Base-by-base conservation (phyloP, 2,113 vertebrate species). In the Aptenodytes patagonicus region DNA sequence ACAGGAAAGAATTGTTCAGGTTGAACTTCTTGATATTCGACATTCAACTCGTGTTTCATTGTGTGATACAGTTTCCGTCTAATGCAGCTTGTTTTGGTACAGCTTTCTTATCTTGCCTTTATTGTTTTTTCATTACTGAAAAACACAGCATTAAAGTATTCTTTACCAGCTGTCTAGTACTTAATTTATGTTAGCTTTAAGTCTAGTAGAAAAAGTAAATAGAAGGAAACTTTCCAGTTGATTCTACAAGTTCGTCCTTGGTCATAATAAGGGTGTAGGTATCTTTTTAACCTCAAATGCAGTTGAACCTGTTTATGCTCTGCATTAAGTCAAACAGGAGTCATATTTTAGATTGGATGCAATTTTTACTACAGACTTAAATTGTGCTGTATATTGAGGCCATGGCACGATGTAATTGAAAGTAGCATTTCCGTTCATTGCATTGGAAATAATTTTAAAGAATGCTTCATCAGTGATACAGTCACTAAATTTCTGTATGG, bases 41-140 rank as follows among this genome's bases (percentile, higher is more conserved):
- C 7, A 6, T 58, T 34, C 40, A 54, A 0, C 46, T 58, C 1
- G 1, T 22, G 65, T 73, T 58, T 84, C 17, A 3, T 44, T 70
- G 28, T 38, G 32, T 26, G 49, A 51, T 71, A 66, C 4, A 1
- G 10, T 55, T 90, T 62, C 68, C 6, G 0, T 47, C 17, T 29
- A 42, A 72, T 10, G 57, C 19, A 66, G 0, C 52, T 76, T 62
- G 38, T 26, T 86, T 58, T 55, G 40, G 34, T 49, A 31, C 46
- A 89, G 40, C 21, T 64, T 64, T 76, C 24, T 69, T 31, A 7
- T 34, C n/a, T 70, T 57, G 6, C 25, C 47, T 28, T 54, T 10
- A 20, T 10, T 49, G 6, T 0, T 4, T 49, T 84, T 82, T 78
- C 29, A 19, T 52, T 58, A 49, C 36, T 20, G 42, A 12, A 36